Evolutionary conservation across 2,888 invertebrate species (phyloP), one percentile per base, ranked within the genome.

Genomic region (Ellobium chinense): DNA sequence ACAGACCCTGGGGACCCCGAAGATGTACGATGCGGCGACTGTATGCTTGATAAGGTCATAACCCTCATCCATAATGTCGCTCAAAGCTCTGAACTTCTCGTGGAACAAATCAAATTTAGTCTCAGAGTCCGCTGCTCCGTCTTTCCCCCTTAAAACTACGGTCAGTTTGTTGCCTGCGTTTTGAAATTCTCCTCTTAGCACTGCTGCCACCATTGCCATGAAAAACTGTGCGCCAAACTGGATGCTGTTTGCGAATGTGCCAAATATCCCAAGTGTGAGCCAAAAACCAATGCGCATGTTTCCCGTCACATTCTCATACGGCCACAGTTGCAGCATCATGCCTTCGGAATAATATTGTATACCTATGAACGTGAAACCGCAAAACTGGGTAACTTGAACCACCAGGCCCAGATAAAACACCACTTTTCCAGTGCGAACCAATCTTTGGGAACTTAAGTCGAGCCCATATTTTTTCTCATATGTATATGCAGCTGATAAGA

Each of bases 11-110:
- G 72, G 72, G 1, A 72, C n/a, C 14, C 5, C 21, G 56, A 60
- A 58, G 9, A 72, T 60, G 56, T 58, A 58, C 7, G 60, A 27
- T n/a, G 34, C 60, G 3, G 72, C 72, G 7, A 36, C n/a, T 12
- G 60, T 60, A 36, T 72, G 72, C 18, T 72, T 72, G 58, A 58
- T 29, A 34, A 72, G 9, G n/a, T 56, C 14, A 27, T 72, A 56
- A 1, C 58, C 34, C 24, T 34, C 21, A 3, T 34, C 37, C 7
- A 60, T 56, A 34, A 72, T n/a, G 4, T 58, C 36, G 4, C 21
- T 37, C 2, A 24, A 36, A 18, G 18, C 31, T 34, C 37, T 27
- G 24, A 60, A 72, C 21, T 34, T 29, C n/a, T 56, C 34, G n/a
- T 58, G 3, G 27, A 72, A 72, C 31, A 34, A 34, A 27, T 60